Evolutionary conservation across 2,797 vertebrate species (phyloP).

Genomic region (Petrocephalus schoutedeni): DNA sequence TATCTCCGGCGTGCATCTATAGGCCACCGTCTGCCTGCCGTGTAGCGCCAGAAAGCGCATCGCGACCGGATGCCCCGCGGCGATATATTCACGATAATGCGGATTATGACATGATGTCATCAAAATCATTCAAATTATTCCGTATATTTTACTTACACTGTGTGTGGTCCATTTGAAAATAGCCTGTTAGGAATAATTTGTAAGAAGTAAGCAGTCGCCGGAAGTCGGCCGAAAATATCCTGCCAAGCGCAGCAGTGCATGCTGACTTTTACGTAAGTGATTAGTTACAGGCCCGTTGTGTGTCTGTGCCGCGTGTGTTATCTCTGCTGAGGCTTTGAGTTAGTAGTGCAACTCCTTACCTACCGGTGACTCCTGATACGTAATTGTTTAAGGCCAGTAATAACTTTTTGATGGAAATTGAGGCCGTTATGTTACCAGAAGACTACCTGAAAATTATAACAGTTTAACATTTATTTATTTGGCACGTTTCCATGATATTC

Average conservation of each 20-base stretch:
- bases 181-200: not conserved
- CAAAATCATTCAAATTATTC: not conserved
- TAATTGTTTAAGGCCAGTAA: not conserved
- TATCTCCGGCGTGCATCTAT: conserved; percentile 6
- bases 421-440: not conserved
- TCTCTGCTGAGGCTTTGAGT: not conserved
- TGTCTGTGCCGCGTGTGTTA: not conserved
- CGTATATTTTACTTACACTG: not conserved
- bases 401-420: not conserved
- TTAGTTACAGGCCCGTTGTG: not conserved
- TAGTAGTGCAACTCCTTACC: not conserved
- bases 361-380: not conserved
- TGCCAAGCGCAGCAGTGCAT: not conserved
- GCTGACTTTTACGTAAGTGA: not conserved
- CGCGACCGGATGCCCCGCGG: not conserved
- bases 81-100: not conserved
- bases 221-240: not conserved
- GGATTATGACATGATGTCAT: not conserved
- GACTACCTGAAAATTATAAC: not conserved
- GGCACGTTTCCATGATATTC: not conserved
- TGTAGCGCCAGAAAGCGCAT: not conserved
- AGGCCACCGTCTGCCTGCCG: not conserved
- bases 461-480: not conserved
- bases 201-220: not conserved
- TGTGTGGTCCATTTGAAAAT: not conserved